Conservation (phyloP, 1,140 invertebrate species). For the Plutomurus gul region DNA sequence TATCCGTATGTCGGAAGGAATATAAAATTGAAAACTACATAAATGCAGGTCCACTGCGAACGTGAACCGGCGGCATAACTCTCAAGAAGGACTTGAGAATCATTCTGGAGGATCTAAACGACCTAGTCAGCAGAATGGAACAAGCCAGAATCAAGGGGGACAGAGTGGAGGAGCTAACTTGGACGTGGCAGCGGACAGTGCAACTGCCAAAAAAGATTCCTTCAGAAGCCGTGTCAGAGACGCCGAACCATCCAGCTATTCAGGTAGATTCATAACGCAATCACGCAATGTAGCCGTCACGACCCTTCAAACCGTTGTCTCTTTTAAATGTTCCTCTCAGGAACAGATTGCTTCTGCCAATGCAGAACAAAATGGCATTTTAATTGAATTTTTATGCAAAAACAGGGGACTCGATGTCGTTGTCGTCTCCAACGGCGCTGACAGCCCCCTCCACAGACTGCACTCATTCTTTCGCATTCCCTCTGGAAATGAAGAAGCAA, state of each 20-base stretch:
- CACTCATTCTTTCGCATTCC: conserved; percentile 52
- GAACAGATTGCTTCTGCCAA: neutral
- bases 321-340: no score
- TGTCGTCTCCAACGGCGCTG: conserved; percentile 63
- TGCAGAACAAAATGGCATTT: neutral
- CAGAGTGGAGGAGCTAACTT: neutral
- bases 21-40: neutral
- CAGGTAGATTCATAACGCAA: conserved; percentile 62
- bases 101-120: conserved; percentile 43
- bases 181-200: neutral
- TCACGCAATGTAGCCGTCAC: no score
- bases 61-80: neutral
- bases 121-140: conserved; percentile 52
- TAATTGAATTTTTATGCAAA: no score
- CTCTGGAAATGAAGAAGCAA: conserved; percentile 61
- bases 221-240: conserved; percentile 54
- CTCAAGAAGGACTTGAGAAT: conserved; percentile 35
- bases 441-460: conserved; percentile 50
- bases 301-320: no score
- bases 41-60: neutral
- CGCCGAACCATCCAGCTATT: conserved; percentile 64
- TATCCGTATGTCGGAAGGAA: neutral
- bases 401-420: conserved; percentile 64
- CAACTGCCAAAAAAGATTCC: conserved; percentile 30
- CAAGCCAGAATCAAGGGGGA: conserved; percentile 37